A percentile compares a stretch with the other conserved stretches of the same genome.
These are phyloP conservation scores for Cynoglossus semilaevis DNA, from an alignment of 2,113 vertebrate genomes.

Conservation along the genomic window DNA sequence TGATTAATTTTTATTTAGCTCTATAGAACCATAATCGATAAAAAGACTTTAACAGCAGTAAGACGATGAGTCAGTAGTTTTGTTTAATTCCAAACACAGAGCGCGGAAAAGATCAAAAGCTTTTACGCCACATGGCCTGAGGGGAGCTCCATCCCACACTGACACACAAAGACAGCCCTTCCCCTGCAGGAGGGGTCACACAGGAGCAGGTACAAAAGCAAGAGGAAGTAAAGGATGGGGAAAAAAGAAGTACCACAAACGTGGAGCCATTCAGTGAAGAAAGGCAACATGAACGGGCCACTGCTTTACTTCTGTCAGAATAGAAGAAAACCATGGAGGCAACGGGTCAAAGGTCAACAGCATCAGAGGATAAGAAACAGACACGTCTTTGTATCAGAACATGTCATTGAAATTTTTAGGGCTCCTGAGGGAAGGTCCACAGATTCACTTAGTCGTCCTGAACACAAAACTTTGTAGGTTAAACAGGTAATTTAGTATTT, in stretches of 20 bases:
- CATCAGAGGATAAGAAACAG: slow-evolving; percentile 23
- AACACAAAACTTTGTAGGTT: no score
- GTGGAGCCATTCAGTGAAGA: slow-evolving; percentile 55
- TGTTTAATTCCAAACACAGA: slow-evolving; percentile 19
- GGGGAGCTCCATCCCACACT: slow-evolving; percentile 12
- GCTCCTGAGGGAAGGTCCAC: neutral
- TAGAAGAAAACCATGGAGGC: slow-evolving; percentile 22
- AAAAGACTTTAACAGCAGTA: no score
- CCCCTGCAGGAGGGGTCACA: slow-evolving; percentile 46
- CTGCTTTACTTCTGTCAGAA: slow-evolving; percentile 46
- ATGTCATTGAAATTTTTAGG: slow-evolving; percentile 1
- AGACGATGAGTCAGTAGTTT: slow-evolving; percentile 51
- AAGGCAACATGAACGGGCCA: slow-evolving; percentile 36
- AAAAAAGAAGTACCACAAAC: slow-evolving; percentile 55
- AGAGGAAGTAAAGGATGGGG: slow-evolving; percentile 61
- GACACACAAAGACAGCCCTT: slow-evolving; percentile 4
- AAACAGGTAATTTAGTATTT: no score
- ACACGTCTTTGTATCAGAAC: slow-evolving; percentile 22
- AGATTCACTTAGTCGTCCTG: slow-evolving; percentile 18
- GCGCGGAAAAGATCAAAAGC: slow-evolving; percentile 62
- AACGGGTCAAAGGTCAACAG: slow-evolving; percentile 45
- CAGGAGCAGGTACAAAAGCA: slow-evolving; percentile 53
- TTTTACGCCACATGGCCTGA: slow-evolving; percentile 28
- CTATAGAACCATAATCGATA: no score
- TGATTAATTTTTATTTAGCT: no score